Evolutionary conservation across 2,113 vertebrate genomes (phyloP), one percentile per base, ranked within the genome.

Genomic region (Bagarius yarrelli): DNA sequence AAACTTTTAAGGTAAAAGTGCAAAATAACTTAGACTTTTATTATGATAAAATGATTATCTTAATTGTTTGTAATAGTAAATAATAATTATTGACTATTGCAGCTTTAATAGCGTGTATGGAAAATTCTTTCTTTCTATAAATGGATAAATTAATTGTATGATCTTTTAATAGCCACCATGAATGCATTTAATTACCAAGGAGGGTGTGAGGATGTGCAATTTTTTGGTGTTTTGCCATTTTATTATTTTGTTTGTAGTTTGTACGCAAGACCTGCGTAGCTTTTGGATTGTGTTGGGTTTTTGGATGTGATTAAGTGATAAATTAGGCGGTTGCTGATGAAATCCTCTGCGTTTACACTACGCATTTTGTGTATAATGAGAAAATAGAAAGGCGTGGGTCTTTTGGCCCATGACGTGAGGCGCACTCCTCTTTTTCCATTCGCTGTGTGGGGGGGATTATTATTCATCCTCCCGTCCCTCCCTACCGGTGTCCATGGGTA

Each of bases 371-470:
- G 66, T 60, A 27, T 60, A 57, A 61, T 67, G 25, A 76, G 70
- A 81, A 70, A 83, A 86, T 63, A 69, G 63, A 73, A 76, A 73
- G 72, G 80, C 47, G 52, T 83, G 69, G 83, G 72, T 55, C 60
- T 74, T 84, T 82, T 81, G 81, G 83, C 71, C 64, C 56, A 85
- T 93, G 91, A 91, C 90, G 92, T 90, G 82, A 74, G 81, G 81
- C 75, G 55, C 50, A 86, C 81, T 84, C 82, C 87, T 89, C 73
- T 86, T 90, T 91, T 91, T 89, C 88, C 90, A 92, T 93, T 92
- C 92, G 91, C 90, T 92, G 85, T 83, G 85, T 69, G 78, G 77
- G 79, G 89, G 89, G 89, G 81, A 61, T 53, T 57, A 30, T 57
- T 52, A 21, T 79, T 88, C 86, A 86, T 87, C 76, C 85, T 90